Conservation (phyloP, 2,888 invertebrate genomes). For the Drosophila gaucha region DNA sequence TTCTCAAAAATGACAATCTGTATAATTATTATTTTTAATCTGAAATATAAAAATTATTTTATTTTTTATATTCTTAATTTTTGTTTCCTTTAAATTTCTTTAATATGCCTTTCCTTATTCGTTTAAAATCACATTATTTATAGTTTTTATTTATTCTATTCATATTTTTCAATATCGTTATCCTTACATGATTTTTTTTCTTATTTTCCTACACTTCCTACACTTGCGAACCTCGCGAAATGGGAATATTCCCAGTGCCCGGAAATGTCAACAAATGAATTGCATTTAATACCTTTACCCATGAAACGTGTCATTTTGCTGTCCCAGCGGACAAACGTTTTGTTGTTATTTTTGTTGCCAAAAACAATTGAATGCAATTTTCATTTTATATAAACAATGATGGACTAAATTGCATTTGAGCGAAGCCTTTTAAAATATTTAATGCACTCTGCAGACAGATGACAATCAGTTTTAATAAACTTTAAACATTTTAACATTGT, state of each 20-base stretch:
- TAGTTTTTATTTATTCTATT: neutral
- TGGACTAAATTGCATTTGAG: constrained; percentile 34
- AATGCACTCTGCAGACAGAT: constrained; percentile 31
- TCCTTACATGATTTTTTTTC: neutral
- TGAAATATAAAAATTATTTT: too few relatives aligned
- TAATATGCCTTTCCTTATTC: too few relatives aligned
- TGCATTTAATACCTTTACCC: constrained; percentile 31
- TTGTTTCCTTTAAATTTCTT: neutral
- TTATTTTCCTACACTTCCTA: neutral
- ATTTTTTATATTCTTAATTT: neutral
- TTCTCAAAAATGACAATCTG: too few relatives aligned
- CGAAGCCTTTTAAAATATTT: constrained; percentile 34
- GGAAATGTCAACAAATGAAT: constrained; percentile 32
- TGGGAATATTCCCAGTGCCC: too few relatives aligned
- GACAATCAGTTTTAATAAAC: constrained; percentile 59
- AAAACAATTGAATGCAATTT: constrained; percentile 45
- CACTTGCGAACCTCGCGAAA: too few relatives aligned
- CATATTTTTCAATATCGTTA: too few relatives aligned
- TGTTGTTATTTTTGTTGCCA: neutral
- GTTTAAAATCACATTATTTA: too few relatives aligned
- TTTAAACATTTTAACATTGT: constrained; percentile 32
- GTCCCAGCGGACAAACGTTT: constrained; percentile 8
- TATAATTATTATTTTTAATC: too few relatives aligned
- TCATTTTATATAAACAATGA: constrained; percentile 23
- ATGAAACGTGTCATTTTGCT: constrained; percentile 43